Conservation (phyloP, 2,797 vertebrate genomes). For the Tolypeutes matacus region DNA sequence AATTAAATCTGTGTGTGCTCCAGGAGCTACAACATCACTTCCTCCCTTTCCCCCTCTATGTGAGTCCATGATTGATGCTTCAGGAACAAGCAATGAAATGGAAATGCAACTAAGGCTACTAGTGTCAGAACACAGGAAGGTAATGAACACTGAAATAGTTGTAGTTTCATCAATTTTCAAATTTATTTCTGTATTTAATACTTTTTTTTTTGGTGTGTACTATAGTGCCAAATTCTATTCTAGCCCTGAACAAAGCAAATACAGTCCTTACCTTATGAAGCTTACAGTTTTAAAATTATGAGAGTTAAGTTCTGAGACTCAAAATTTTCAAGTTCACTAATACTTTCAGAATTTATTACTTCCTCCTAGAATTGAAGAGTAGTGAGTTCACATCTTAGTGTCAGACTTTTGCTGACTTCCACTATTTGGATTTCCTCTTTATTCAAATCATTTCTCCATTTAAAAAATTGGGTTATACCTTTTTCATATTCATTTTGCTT, state of each 20-base stretch:
- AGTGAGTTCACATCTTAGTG: not conserved
- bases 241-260: slow-evolving; percentile 11
- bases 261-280: not conserved
- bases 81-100: slow-evolving; percentile 93
- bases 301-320: slow-evolving; percentile 59
- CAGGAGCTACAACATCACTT: slow-evolving; percentile 91
- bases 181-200: not conserved
- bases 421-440: slow-evolving; percentile 1
- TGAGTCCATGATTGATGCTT: slow-evolving; percentile 91
- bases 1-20: slow-evolving; percentile 94
- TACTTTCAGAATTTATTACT: slow-evolving; percentile 45
- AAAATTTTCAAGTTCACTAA: not conserved
- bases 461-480: not conserved
- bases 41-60: slow-evolving; percentile 94
- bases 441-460: not conserved
- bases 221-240: not conserved
- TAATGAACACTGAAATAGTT: slow-evolving; percentile 81
- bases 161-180: not conserved
- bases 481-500: not conserved
- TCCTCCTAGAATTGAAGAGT: slow-evolving; percentile 11
- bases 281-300: slow-evolving; percentile 37
- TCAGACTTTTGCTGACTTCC: not conserved
- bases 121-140: slow-evolving; percentile 96
- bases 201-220: not conserved
- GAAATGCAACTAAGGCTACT: slow-evolving; percentile 95